phyloP scores from a whole-genome alignment of 2,797 vertebrate species.

The Tamandua tetradactyla region DNA sequence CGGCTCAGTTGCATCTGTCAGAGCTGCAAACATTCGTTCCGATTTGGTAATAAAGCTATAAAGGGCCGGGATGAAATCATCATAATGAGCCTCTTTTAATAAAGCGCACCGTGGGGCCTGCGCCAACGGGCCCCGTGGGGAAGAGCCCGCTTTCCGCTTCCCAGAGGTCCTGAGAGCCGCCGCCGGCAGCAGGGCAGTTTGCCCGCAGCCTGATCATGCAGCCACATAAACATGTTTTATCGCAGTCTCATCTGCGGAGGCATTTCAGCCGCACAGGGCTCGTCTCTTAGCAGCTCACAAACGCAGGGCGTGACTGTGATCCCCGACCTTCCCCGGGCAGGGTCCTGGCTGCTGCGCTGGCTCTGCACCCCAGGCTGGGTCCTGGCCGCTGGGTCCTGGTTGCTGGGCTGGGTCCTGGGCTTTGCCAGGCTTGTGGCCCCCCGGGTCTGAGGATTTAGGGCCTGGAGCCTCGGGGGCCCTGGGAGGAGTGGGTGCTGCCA shows the following conservation, averaged over 20 bases:
- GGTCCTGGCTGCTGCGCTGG: no score
- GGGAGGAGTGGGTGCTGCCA: no score
- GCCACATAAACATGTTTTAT: constrained; percentile 59
- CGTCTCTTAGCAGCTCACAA: constrained; percentile 14
- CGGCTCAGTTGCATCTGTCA: neutral
- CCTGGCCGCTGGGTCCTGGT: no score
- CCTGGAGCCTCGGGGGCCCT: no score
- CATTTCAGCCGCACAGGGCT: neutral
- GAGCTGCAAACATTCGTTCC: constrained; percentile 67
- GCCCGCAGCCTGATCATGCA: constrained; percentile 36
- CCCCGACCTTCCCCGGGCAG: neutral
- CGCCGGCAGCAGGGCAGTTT: constrained; percentile 32
- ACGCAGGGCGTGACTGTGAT: constrained; percentile 4
- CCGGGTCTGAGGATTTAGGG: no score
- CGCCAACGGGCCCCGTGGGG: constrained; percentile 41
- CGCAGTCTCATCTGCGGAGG: constrained; percentile 60
- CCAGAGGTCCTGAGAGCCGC: neutral
- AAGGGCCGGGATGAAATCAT: constrained; percentile 63
- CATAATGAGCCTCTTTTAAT: constrained; percentile 76
- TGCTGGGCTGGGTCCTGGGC: no score
- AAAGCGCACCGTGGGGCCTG: constrained; percentile 64
- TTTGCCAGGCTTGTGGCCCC: no score
- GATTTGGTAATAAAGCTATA: constrained; percentile 65
- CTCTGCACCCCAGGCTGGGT: no score
- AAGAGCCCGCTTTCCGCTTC: constrained; percentile 33